Evolutionary conservation across 2,888 invertebrate genomes (phyloP).

Genomic region (Osmoderma eremita): DNA sequence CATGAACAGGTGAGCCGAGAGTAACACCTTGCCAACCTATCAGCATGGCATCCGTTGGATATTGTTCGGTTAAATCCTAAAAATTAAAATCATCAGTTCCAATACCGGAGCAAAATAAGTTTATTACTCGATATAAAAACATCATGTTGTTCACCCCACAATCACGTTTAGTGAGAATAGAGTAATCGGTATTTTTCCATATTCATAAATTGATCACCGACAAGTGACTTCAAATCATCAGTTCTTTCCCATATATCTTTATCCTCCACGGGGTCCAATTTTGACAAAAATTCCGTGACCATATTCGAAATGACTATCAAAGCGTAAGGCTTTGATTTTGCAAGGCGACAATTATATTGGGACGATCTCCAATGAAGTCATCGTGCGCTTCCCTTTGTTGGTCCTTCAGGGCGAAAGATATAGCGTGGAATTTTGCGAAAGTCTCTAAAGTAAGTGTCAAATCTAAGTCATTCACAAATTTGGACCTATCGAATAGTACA

Average conservation of each 20-base stretch:
- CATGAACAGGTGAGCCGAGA: constrained; percentile 16
- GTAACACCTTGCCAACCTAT: constrained; percentile 20
- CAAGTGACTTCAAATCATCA: neutral
- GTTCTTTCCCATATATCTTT: constrained; percentile 1
- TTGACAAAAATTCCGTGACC: neutral
- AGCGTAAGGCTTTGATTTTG: too few species aligned
- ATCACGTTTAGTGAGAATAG: constrained; percentile 44
- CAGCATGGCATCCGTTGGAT: constrained; percentile 12
- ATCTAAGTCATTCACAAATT: constrained; percentile 54
- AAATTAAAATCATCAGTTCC: neutral
- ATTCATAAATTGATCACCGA: constrained; percentile 10
- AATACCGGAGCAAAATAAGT: neutral
- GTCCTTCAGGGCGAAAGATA: constrained; percentile 54
- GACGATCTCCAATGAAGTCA: neutral
- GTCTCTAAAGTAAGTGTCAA: constrained; percentile 52
- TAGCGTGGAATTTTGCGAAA: constrained; percentile 56
- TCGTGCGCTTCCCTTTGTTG: constrained; percentile 48
- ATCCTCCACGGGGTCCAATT: constrained; percentile 20
- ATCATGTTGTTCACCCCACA: constrained; percentile 47
- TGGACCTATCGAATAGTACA: constrained; percentile 52
- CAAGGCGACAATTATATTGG: neutral
- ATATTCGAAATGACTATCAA: neutral
- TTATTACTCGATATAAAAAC: constrained; percentile 43
- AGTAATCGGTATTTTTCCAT: constrained; percentile 21
- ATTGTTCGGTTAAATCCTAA: neutral